Evolutionary conservation across 2,888 invertebrate genomes (phyloP).

Genomic region (Corbicula japonica): DNA sequence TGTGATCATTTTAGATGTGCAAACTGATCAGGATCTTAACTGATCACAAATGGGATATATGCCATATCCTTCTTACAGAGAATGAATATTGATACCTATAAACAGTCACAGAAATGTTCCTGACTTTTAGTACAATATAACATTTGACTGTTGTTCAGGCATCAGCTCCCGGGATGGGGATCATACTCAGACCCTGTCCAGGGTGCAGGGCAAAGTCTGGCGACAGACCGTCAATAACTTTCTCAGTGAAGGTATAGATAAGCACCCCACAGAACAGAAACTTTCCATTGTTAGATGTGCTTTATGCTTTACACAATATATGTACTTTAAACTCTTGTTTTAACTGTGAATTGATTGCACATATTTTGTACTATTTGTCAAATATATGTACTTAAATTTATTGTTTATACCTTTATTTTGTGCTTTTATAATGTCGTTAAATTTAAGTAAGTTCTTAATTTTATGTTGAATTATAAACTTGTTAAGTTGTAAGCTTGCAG

Average conservation of each 20-base stretch:
- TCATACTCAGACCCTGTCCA: conserved; percentile 26
- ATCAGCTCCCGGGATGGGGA: neutral
- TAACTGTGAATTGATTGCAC: neutral
- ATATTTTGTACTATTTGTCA: neutral
- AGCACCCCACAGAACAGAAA: conserved; percentile 10
- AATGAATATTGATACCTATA: no score
- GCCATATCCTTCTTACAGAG: no score
- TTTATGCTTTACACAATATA: neutral
- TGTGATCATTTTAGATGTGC: no score
- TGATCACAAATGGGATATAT: no score
- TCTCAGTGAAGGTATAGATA: conserved; percentile 9
- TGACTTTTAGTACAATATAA: no score
- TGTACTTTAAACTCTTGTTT: no score
- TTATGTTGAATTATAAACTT: no score
- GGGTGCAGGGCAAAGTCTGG: conserved; percentile 57
- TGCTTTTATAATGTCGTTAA: neutral
- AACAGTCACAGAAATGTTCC: no score
- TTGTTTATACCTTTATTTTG: neutral
- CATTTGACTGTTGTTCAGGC: no score
- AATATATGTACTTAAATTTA: neutral
- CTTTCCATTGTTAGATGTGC: conserved; percentile 13
- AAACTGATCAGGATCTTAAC: no score
- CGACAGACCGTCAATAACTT: conserved; percentile 31
- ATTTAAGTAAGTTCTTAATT: no score
- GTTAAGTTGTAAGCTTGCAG: no score